Percentiles rank a stretch among this genome's conserved stretches.
Evolutionary conservation across 2,113 vertebrate species (phyloP).

Genomic region (Rhagologus leucostigma): DNA sequence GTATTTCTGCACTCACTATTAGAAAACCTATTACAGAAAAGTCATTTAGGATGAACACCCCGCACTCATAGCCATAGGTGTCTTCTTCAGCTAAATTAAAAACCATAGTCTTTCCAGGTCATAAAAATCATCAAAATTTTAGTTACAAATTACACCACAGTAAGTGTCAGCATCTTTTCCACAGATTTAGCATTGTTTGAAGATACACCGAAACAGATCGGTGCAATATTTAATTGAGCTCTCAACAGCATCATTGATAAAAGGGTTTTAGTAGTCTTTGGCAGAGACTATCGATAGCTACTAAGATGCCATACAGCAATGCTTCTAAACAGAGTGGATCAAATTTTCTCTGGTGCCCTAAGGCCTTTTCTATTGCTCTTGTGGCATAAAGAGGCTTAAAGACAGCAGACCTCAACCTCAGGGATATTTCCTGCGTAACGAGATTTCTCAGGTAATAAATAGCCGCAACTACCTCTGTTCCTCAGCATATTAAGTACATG

Average conservation of each 20-base stretch:
- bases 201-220: slow-evolving; percentile 20
- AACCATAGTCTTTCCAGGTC: slow-evolving; percentile 6
- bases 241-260: background rate
- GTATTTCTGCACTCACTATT: background rate
- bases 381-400: slow-evolving; percentile 4
- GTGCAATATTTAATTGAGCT: slow-evolving; percentile 22
- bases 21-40: slow-evolving; percentile 51
- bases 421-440: background rate
- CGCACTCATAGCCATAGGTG: background rate
- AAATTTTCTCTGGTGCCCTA: background rate
- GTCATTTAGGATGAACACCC: slow-evolving; percentile 32
- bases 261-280: background rate
- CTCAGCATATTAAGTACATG: background rate
- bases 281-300: background rate
- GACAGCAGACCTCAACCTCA: background rate
- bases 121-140: slow-evolving; percentile 44
- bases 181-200: slow-evolving; percentile 49
- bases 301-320: background rate
- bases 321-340: background rate
- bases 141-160: slow-evolving; percentile 10
- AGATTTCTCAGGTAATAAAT: slow-evolving; percentile 28
- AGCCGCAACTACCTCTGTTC: background rate
- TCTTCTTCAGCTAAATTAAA: slow-evolving; percentile 48
- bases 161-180: slow-evolving; percentile 29
- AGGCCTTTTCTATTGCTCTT: slow-evolving; percentile 6